Evolutionary conservation across 2,797 vertebrate species (phyloP), one percentile per base, ranked within the genome.

Genomic region (Mus minutoides): DNA sequence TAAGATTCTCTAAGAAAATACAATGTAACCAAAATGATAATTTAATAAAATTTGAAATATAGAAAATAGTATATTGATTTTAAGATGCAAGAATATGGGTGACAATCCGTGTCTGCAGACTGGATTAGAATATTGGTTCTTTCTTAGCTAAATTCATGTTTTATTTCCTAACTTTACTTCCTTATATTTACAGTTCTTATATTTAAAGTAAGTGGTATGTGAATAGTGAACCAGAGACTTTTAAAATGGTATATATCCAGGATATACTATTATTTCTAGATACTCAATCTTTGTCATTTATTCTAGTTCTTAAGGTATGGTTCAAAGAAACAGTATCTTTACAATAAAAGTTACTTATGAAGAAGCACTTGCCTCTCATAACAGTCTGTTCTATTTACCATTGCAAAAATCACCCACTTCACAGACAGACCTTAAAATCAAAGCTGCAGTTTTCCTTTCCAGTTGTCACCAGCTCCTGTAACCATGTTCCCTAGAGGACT

Each of bases 281-380:
- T 49, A 94, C 43, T 77, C 6, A 79, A 1, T 62, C 13, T 60
- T 89, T 85, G 71, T 56, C 22, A 43, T 76, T 93, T 94, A n/a
- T 64, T 80, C 5, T 77, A 54, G 21, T 46, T 87, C 56, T 83
- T 75, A 71, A 86, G 84, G 85, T 90, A 0, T 86, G 52, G 34
- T 88, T 90, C 64, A 92, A 94, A 92, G 52, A 54, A 82, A 24
- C 26, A 89, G 31, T 82, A 62, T 54, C 2, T 80, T 87, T 58
- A 24, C 60, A 88, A 52, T 69, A 58, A 46, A 92, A 69, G n/a
- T 83, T 94, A 93, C 87, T 96, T 92, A 40, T 87, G 46, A 92
- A 75, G 46, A 92, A 75, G 7, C 52, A 67, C 43, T 69, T 91
- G 14, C 0, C 19, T 89, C 83, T 69, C 29, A 60, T 89, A 94